Conservation (phyloP, 64 coral and sea anemone genomes). For the Cladopsammia gracilis region DNA sequence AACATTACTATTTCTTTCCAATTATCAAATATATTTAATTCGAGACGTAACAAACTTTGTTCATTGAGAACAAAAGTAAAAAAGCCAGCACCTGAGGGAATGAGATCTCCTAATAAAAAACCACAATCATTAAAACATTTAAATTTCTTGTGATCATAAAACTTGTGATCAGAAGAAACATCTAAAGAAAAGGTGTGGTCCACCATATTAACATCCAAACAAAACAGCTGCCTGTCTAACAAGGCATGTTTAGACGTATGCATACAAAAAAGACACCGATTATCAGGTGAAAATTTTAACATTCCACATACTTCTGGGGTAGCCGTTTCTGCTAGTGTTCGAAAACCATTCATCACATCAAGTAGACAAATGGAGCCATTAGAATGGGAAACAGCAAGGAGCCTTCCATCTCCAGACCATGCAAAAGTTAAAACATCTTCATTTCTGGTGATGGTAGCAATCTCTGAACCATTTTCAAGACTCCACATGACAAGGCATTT, state of each 20-base stretch:
- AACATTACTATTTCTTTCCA: neutral
- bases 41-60: neutral
- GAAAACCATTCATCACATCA: neutral
- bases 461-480: conserved; percentile 11
- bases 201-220: neutral
- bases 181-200: too few relatives aligned
- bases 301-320: neutral
- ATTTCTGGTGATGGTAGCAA: neutral
- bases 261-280: neutral
- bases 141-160: neutral
- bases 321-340: neutral
- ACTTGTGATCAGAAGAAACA: neutral
- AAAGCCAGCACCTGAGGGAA: neutral
- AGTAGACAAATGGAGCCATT: neutral
- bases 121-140: neutral
- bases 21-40: too few relatives aligned
- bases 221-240: neutral
- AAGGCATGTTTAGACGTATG: too few relatives aligned
- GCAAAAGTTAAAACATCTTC: conserved; percentile 31
- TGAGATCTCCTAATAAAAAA: neutral
- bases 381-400: conserved; percentile 13
- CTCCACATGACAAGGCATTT: conserved; percentile 25
- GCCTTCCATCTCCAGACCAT: conserved; percentile 5
- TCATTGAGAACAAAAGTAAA: neutral
- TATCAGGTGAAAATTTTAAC: neutral